phyloP scores from a whole-genome alignment of 2,113 vertebrate genomes.

The Tetrao urogallus region DNA sequence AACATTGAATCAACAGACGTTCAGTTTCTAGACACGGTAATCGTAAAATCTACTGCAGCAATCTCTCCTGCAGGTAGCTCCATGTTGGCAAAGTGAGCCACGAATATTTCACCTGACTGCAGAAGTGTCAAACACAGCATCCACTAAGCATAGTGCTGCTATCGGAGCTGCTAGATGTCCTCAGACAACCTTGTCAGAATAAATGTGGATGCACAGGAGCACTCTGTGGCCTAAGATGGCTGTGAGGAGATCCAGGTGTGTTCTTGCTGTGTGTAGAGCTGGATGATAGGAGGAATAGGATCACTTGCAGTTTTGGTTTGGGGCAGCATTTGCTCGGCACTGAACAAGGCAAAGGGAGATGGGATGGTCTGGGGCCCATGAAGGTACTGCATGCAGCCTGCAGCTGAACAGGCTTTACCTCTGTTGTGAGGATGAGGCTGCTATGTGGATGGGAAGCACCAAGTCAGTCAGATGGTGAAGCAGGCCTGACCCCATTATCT shows the following conservation, averaged over 20 bases:
- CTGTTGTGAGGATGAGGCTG: background rate
- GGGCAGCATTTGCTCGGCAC: background rate
- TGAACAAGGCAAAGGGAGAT: background rate
- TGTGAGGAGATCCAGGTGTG: accelerated
- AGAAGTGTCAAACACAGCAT: background rate
- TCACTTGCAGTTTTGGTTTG: background rate
- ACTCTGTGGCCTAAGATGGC: background rate
- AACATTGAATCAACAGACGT: background rate
- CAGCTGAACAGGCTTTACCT: background rate
- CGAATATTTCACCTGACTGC: slow-evolving; percentile 4
- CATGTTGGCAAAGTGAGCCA: background rate
- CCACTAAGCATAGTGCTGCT: background rate
- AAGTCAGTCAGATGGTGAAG: background rate
- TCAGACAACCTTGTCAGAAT: background rate
- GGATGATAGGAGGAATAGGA: background rate
- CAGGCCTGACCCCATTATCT: no score
- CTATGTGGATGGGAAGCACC: background rate
- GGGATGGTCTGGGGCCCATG: accelerated
- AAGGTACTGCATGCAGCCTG: accelerated
- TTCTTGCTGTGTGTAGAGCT: accelerated
- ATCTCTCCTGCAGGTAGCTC: background rate
- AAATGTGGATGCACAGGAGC: background rate
- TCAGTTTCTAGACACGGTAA: slow-evolving; percentile 1
- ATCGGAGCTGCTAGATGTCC: background rate
- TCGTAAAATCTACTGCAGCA: background rate